Evolutionary conservation across 2,888 invertebrate genomes (phyloP).

Genomic region (Machimus atricapillus): DNA sequence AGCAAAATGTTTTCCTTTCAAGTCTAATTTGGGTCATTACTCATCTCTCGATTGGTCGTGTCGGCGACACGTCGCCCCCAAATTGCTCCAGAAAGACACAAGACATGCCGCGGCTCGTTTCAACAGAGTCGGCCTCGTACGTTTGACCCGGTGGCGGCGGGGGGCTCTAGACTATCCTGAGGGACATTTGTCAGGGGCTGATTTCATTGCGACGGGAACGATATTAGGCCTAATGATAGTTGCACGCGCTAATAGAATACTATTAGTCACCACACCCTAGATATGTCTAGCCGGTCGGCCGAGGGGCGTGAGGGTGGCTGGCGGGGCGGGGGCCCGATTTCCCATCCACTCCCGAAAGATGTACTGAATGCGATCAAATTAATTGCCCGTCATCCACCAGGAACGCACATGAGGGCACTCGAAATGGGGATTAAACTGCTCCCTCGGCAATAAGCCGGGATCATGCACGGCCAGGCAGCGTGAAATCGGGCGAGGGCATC

Average conservation of each 20-base stretch:
- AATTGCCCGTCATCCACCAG: conserved; percentile 36
- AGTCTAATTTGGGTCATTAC: conserved; percentile 29
- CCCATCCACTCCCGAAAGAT: not conserved
- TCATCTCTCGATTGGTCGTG: conserved; percentile 14
- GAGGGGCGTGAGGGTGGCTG: not conserved
- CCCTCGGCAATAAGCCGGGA: not conserved
- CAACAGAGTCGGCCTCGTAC: not conserved
- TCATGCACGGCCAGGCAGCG: not conserved
- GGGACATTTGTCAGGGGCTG: conserved; percentile 18
- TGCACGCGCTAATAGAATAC: conserved; percentile 12
- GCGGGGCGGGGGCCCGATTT: not conserved
- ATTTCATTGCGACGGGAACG: not conserved
- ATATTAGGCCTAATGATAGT: conserved; percentile 18
- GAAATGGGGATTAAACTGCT: conserved; percentile 25
- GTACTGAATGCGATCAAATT: conserved; percentile 28
- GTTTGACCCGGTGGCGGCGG: not conserved
- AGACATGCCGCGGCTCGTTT: not conserved
- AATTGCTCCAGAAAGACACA: not conserved
- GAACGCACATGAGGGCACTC: not conserved
- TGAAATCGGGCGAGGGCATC: not conserved
- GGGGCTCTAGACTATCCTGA: not conserved
- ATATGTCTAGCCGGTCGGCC: not conserved
- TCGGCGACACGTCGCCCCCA: not conserved
- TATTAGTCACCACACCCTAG: not conserved
- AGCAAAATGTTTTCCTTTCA: conserved; percentile 29